Evolutionary conservation across 37 sponge, comb jelly and placozoan species (phyloP), one percentile per base, ranked within the genome.

Genomic region (Geodia barretti): DNA sequence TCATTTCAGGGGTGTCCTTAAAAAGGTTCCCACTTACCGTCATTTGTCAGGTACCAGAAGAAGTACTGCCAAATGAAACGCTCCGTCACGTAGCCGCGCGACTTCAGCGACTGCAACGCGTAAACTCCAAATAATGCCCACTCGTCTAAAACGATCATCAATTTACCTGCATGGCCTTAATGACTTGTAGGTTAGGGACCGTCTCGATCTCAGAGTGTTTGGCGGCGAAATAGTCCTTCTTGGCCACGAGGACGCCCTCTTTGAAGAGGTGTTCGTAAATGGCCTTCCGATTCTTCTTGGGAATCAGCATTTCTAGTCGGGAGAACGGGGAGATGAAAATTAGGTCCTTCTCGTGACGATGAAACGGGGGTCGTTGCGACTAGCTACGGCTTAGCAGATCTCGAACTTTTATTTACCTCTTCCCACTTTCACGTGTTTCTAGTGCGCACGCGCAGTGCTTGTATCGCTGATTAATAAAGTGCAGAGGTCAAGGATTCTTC

Each of bases 21-120:
- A 47, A n/a, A n/a, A n/a, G n/a, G n/a, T n/a, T n/a, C n/a, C n/a
- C n/a, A n/a, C 79, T 20, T 47, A 83, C 96, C 98, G 54, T 98
- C 98, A 83, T 98, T 98, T 26, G 93, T 95, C 17, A 98, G 74
- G 75, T 91, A 95, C 96, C 96, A 98, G 82, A 95, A 98, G 88
- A 82, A 98, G 79, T 95, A 89, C 68, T 81, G 80, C 98, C 98
- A 98, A 0, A 87, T 88, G 85, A 93, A 98, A 82, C 88, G 88
- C 83, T 98, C 98, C 60, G 84, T 95, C 28, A 98, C 96, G 70
- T 93, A 95, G 14, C 98, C 98, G 40, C 94, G 72, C 19, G 96
- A 95, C 71, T 87, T 88, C 54, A 98, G 76, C 2, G 92, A 88
- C 96, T 98, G 82, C 17, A 80, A 32, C 39, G 63, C n/a, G n/a